Conservation (phyloP, 2,888 invertebrate genomes). For the Lasioglossum marginatum region DNA sequence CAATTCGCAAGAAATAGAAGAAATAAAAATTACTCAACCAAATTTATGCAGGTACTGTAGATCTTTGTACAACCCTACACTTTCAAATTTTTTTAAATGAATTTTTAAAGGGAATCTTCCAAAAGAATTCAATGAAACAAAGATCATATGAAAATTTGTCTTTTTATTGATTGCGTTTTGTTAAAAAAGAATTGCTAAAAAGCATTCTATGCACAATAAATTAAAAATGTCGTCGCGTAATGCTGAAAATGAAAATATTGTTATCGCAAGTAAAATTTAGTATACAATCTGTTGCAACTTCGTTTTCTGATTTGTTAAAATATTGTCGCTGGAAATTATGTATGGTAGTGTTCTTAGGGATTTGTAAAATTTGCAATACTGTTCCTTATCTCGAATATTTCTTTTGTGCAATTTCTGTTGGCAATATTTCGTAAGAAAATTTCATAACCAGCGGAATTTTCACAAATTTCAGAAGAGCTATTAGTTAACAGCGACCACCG, state of each 20-base stretch:
- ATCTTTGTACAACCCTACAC: neutral
- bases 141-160: neutral
- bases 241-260: neutral
- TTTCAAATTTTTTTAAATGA: neutral
- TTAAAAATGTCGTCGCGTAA: neutral
- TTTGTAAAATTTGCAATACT: neutral
- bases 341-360: neutral
- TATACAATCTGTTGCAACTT: neutral
- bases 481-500: slow-evolving; percentile 35
- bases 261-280: neutral
- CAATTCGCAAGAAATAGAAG: neutral
- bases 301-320: neutral
- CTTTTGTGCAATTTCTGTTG: neutral
- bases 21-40: neutral
- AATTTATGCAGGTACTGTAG: neutral
- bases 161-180: neutral
- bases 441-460: neutral
- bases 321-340: neutral
- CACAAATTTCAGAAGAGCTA: slow-evolving; percentile 40
- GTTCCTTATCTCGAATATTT: neutral
- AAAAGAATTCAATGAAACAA: neutral
- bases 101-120: neutral
- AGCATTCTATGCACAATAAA: neutral
- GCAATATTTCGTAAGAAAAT: neutral
- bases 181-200: no score